Percentiles rank a stretch among this genome's conserved stretches.
Conservation (phyloP, 2,797 vertebrate species). For the Bovichtus diacanthus region DNA sequence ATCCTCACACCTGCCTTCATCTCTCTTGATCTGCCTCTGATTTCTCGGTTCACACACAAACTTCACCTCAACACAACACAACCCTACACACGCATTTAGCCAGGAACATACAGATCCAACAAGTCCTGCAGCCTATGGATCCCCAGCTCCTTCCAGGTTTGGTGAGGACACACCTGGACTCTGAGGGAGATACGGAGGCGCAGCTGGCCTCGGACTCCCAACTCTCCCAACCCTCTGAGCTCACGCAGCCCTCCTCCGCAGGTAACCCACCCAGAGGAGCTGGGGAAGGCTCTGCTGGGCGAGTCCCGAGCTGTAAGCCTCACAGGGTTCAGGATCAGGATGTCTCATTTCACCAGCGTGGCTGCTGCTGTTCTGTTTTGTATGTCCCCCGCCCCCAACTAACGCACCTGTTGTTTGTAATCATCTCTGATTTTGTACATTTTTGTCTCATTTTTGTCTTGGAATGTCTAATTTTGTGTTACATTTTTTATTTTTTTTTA, state of each 20-base stretch:
- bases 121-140: conserved; percentile 88
- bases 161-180: conserved; percentile 86
- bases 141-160: conserved; percentile 88
- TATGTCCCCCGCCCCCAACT: conserved; percentile 54
- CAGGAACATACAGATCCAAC: conserved; percentile 90
- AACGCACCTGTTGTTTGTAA: conserved; percentile 67
- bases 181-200: conserved; percentile 86
- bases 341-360: conserved; percentile 44
- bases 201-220: conserved; percentile 80
- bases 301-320: conserved; percentile 15
- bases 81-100: conserved; percentile 78
- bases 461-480: conserved; percentile 77
- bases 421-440: conserved; percentile 57
- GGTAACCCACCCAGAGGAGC: conserved; percentile 87
- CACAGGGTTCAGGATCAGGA: conserved; percentile 22
- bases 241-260: conserved; percentile 88
- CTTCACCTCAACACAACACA: conserved; percentile 3
- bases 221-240: conserved; percentile 85
- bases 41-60: conserved; percentile 25
- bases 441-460: conserved; percentile 41
- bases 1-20: conserved; percentile 32
- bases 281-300: conserved; percentile 17
- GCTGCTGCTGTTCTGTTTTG: conserved; percentile 58
- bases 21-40: conserved; percentile 29
- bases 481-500: conserved; percentile 33